Percentiles rank a stretch among this genome's conserved stretches.
Conservation (phyloP, 2,888 invertebrate genomes). For the Ganaspis brasiliensis region DNA sequence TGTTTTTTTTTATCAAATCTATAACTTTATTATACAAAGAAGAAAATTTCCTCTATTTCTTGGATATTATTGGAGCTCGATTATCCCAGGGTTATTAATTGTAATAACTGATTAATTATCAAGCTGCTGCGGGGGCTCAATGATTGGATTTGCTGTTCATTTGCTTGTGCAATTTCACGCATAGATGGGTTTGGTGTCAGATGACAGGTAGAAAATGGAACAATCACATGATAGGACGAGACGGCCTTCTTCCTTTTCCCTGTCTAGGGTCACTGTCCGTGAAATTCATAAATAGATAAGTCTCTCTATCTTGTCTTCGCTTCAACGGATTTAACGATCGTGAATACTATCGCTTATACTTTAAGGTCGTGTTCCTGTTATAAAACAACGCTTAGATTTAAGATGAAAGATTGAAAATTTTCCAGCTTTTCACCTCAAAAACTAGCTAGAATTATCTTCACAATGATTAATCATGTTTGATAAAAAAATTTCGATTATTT, state of each 20-base stretch:
- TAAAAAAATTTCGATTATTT: too few relatives aligned
- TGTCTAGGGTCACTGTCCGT: slow-evolving; percentile 40
- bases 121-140: slow-evolving; percentile 60
- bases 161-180: slow-evolving; percentile 41
- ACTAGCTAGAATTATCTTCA: too few relatives aligned
- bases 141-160: slow-evolving; percentile 43
- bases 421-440: background rate
- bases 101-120: slow-evolving; percentile 68
- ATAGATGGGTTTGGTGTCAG: slow-evolving; percentile 33
- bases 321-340: slow-evolving; percentile 37
- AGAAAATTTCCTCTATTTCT: too few relatives aligned
- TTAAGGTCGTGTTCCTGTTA: slow-evolving; percentile 8
- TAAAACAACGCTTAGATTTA: background rate
- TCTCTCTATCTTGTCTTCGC: slow-evolving; percentile 35
- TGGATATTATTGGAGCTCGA: background rate
- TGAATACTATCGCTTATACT: slow-evolving; percentile 30
- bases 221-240: slow-evolving; percentile 38
- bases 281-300: slow-evolving; percentile 43
- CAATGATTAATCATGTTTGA: too few relatives aligned
- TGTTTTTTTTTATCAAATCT: too few relatives aligned
- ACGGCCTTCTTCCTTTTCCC: slow-evolving; percentile 25
- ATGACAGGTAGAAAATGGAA: slow-evolving; percentile 43
- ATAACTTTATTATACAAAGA: too few relatives aligned
- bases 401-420: background rate
- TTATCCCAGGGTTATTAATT: slow-evolving; percentile 2